These are phyloP conservation scores for Trichogramma dendrolimi DNA, from an alignment of 2,888 invertebrate species.

Conservation along the genomic window DNA sequence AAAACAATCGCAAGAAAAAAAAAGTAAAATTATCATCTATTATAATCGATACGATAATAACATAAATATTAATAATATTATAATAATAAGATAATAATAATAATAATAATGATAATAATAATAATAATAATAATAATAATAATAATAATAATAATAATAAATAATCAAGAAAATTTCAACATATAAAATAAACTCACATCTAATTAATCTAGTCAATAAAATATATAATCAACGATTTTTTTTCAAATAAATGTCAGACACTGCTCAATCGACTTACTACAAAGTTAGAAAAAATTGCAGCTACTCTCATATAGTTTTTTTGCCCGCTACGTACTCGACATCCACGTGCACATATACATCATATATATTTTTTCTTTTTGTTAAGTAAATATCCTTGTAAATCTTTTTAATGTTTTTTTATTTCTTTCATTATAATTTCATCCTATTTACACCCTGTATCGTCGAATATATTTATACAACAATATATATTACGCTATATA, in stretches of 20 bases:
- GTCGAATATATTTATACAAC: slow-evolving; percentile 16
- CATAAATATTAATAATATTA: not conserved
- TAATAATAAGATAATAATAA: slow-evolving; percentile 5
- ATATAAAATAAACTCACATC: no score
- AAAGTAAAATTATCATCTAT: no score
- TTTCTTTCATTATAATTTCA: slow-evolving; percentile 15
- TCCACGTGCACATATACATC: slow-evolving; percentile 2
- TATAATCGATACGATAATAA: no score
- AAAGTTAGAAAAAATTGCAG: slow-evolving; percentile 9
- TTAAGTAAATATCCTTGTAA: slow-evolving; percentile 51
- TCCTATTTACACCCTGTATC: slow-evolving; percentile 49
- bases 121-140: slow-evolving; percentile 11
- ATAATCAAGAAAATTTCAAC: no score
- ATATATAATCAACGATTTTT: no score
- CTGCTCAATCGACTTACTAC: not conserved
- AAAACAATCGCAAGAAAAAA: no score
- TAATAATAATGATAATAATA: slow-evolving; percentile 6
- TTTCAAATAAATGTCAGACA: no score
- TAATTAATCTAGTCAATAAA: no score
- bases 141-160: not conserved
- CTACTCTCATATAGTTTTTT: slow-evolving; percentile 4
- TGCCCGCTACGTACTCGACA: not conserved
- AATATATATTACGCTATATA: no score
- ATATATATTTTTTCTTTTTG: slow-evolving; percentile 23
- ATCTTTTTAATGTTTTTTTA: slow-evolving; percentile 44